Evolutionary conservation across 2,113 vertebrate species (phyloP), one percentile per base, ranked within the genome.

Genomic region (Ammodytes marinus): DNA sequence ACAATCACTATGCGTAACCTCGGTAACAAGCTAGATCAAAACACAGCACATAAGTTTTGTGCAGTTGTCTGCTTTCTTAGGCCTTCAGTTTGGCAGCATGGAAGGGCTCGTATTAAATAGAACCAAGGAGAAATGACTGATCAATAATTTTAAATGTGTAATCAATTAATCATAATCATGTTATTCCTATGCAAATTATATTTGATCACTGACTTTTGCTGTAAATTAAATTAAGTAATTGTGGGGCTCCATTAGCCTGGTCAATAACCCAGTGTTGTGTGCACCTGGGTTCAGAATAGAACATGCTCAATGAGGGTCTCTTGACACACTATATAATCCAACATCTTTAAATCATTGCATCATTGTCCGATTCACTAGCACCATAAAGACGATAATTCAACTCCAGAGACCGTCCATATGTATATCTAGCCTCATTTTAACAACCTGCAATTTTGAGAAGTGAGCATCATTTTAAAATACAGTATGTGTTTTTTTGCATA

Each of bases 191-290:
- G 66, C 76, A 69, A 27, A 83, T 54, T 76, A 85, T 79, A 77
- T 83, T 81, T 70, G 79, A 84, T 73, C 59, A 76, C 8, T 70
- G 5, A 35, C 43, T 61, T 58, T 52, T 69, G 50, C 59, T 55
- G 60, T 45, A 45, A 49, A 72, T 86, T 43, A 9, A 82, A 86
- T 82, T 39, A 69, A 61, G 40, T 70, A 60, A 87, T 73, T 79
- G 78, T 75, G 11, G 42, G 55, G 59, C 66, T 77, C 47, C 69
- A 82, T 82, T 76, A 77, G 86, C 79, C 73, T 70, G 61, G 58
- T 79, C 86, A 80, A 88, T 86, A 88, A 88, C 67, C 76, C 47
- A 82, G 50, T 83, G 74, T 46, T 17, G 60, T 63, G 39, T 46
- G 9, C 84, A 70, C 1, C 14, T 0, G 40, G 19, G 42, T 46